These are phyloP conservation scores for Dolichomitus sp. DNA, from an alignment of 2,888 invertebrate species.

Conservation along the genomic window DNA sequence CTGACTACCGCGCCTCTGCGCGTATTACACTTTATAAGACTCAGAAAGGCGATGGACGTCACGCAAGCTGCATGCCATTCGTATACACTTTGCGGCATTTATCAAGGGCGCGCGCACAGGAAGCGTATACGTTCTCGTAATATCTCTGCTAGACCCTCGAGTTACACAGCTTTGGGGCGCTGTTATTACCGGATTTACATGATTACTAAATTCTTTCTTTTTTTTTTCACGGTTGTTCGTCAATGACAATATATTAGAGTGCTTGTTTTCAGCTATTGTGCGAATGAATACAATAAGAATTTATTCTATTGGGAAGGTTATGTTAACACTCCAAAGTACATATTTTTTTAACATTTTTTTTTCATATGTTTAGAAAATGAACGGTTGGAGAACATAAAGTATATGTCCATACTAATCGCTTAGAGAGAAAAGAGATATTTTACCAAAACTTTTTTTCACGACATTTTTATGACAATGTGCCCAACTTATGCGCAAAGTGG, in stretches of 20 bases:
- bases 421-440: no score
- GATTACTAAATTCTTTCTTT: neutral
- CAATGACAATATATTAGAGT: neutral
- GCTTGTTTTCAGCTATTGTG: neutral
- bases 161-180: neutral
- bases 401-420: neutral
- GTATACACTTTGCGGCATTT: neutral
- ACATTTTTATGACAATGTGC: no score
- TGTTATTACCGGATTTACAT: slow-evolving; percentile 18
- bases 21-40: slow-evolving; percentile 12
- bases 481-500: no score
- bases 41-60: slow-evolving; percentile 38
- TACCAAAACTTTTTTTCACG: no score
- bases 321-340: neutral
- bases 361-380: no score
- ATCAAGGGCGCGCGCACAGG: slow-evolving; percentile 1
- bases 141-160: neutral
- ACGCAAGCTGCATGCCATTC: slow-evolving; percentile 39
- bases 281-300: neutral
- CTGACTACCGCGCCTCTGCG: slow-evolving; percentile 18
- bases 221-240: neutral
- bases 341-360: no score
- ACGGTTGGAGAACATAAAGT: no score
- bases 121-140: neutral
- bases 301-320: neutral